These are phyloP conservation scores for Ericerus pela DNA, from an alignment of 1,140 invertebrate genomes.

Conservation along the genomic window DNA sequence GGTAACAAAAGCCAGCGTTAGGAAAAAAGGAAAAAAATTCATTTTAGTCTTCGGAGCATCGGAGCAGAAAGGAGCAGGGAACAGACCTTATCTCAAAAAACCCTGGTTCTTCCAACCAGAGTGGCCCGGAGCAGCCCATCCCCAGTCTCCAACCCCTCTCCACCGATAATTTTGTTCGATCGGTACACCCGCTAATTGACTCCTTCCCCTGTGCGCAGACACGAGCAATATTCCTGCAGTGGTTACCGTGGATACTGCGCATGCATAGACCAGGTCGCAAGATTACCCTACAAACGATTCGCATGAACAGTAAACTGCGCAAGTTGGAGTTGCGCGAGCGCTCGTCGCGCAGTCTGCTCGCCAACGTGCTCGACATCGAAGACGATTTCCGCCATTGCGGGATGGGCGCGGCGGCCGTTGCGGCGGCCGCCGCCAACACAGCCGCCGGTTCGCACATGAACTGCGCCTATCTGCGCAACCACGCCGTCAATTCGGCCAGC, in stretches of 20 bases:
- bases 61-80: no score
- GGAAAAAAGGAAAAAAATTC: no score
- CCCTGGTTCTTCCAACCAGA: no score
- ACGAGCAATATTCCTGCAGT: conserved; percentile 64
- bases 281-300: conserved; percentile 77
- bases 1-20: no score
- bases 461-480: background rate
- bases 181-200: background rate
- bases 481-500: conserved; percentile 36
- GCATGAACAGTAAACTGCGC: conserved; percentile 72
- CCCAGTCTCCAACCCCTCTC: no score
- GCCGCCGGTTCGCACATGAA: background rate
- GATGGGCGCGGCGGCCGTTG: background rate
- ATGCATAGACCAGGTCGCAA: conserved; percentile 90
- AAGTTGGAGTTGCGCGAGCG: conserved; percentile 82
- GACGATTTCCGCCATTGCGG: conserved; percentile 29
- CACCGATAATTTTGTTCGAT: no score
- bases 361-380: conserved; percentile 81
- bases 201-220: background rate
- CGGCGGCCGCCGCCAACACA: background rate
- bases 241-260: conserved; percentile 86
- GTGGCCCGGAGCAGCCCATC: no score
- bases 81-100: no score
- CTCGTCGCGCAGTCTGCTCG: conserved; percentile 80
- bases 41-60: no score